Conservation (phyloP, 2,113 vertebrate genomes). For the Donacobius atricapilla region DNA sequence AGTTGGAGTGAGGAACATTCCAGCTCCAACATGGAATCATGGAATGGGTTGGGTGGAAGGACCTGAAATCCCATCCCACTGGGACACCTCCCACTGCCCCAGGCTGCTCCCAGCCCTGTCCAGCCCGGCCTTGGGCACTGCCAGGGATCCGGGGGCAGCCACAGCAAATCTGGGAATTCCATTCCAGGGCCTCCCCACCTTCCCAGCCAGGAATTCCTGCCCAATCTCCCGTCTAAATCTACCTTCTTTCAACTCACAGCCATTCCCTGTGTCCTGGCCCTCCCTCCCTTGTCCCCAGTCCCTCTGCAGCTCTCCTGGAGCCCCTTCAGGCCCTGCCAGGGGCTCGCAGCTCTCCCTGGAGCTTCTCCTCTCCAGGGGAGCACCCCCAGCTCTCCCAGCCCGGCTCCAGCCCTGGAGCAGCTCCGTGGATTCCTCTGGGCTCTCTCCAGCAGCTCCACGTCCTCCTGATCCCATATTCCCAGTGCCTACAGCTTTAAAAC, state of each 20-base stretch:
- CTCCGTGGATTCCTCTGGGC: too few relatives aligned
- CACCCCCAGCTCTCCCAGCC: not conserved
- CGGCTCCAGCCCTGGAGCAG: not conserved
- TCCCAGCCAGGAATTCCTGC: not conserved
- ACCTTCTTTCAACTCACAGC: not conserved
- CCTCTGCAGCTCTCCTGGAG: not conserved
- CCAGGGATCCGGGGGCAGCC: not conserved
- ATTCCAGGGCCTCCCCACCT: fast-evolving
- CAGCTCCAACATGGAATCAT: fast-evolving
- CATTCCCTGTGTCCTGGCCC: not conserved
- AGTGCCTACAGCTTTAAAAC: not conserved
- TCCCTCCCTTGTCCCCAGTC: not conserved
- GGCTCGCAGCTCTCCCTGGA: not conserved
- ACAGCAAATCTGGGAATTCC: not conserved
- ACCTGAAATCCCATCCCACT: not conserved
- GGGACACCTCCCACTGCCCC: not conserved
- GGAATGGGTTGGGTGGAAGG: not conserved
- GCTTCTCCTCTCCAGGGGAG: not conserved
- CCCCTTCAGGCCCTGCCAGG: not conserved
- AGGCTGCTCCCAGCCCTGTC: not conserved
- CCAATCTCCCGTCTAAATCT: not conserved
- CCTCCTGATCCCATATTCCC: not conserved
- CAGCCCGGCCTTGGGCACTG: not conserved
- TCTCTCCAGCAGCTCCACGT: not conserved
- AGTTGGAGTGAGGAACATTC: not conserved